These are phyloP conservation scores for Burhinus oedicnemus DNA, from an alignment of 2,113 vertebrate species.

Conservation along the genomic window DNA sequence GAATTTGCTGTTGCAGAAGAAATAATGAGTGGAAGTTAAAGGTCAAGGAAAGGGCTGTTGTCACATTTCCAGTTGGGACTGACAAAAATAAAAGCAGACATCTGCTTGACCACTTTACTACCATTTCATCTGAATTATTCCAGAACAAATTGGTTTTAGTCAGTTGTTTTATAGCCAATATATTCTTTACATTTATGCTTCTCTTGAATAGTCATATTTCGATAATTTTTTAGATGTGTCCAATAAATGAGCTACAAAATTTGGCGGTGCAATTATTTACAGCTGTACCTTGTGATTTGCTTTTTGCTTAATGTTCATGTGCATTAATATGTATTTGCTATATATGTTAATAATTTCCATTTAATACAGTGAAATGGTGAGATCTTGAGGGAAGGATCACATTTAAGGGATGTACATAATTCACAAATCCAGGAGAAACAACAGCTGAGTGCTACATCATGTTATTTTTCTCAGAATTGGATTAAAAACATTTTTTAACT, in stretches of 20 bases:
- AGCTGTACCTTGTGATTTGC: neutral
- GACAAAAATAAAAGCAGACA: neutral
- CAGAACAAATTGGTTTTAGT: neutral
- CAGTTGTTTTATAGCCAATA: neutral
- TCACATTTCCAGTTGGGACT: constrained; percentile 25
- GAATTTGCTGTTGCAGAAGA: constrained; percentile 1
- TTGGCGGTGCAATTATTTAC: neutral
- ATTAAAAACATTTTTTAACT: neutral
- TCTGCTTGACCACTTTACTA: constrained; percentile 12
- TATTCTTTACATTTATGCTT: neutral
- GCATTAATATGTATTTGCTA: neutral
- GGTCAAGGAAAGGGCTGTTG: constrained; percentile 49
- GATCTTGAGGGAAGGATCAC: neutral
- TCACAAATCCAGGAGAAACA: neutral
- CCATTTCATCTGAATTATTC: neutral
- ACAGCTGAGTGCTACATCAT: neutral
- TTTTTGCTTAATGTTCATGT: neutral
- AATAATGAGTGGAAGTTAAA: constrained; percentile 57
- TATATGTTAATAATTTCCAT: neutral
- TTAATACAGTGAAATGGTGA: neutral
- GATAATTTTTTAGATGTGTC: neutral
- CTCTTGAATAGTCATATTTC: neutral
- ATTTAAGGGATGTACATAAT: neutral
- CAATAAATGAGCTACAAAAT: neutral
- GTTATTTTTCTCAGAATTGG: neutral